Base-by-base conservation (phyloP, 2,888 invertebrate species). In the Apodemia mormo region DNA sequence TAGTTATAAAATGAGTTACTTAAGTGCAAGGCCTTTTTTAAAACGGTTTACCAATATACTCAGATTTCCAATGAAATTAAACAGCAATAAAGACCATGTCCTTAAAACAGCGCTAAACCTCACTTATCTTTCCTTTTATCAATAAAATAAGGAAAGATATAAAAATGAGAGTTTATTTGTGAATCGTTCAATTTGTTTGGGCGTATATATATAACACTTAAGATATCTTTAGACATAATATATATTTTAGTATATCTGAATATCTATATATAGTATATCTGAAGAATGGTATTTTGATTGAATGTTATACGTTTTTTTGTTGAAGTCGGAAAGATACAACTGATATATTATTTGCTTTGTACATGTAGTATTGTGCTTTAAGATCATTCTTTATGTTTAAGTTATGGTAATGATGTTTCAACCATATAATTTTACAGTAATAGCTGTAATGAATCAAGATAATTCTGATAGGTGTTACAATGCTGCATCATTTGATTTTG, bases 61-160 rank as follows among this genome's bases (percentile, higher is more conserved):
- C 70, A 66, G 67, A 74, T 74, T 69, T 66, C 68, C 70, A 66
- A 74, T 76, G 76, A 73, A 76, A 78, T 77, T 75, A 78, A 75
- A 67, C 65, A 67, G 70, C 73, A 75, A 78, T 76, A 77, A 79
- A 75, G 76, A 77, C 66, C 71, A 78, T 75, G 33, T 61, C 12
- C 61, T 61, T 30, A 33, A 33, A 30, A 61, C 30, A 12, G 10
- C 61, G 30, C 49, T n/a, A 52, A 52, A 14, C 5, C 49, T 52
- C 49, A 76, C 82, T 89, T 87, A 88, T 88, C 85, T 73, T 72
- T 70, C 79, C 78, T 82, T 80, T 80, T 79, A 82, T 86, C 84
- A 80, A 74, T 72, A 73, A 73, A 73, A 68, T 74, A 76, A 81
- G 77, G 76, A 76, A 76, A 74, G 76, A 76, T 75, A 79, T 85